Percentiles rank a stretch among this genome's conserved stretches.
These are phyloP conservation scores for Anisognathus igniventris DNA, from an alignment of 2,797 vertebrate genomes.

Conservation along the genomic window DNA sequence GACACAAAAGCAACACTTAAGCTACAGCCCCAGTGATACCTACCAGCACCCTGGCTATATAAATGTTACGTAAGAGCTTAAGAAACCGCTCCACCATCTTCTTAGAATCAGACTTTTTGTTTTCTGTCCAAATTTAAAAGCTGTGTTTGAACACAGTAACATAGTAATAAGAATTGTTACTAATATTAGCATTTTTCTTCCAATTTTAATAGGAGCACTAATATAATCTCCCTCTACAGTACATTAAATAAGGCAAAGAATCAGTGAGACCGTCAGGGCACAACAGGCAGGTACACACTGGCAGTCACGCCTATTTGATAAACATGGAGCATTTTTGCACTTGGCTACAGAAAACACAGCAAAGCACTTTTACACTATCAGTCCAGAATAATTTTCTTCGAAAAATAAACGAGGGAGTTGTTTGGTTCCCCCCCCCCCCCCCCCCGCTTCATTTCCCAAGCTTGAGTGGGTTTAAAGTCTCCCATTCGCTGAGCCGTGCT, in stretches of 20 bases:
- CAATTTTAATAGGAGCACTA: background rate
- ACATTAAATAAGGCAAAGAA: background rate
- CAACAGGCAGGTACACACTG: background rate
- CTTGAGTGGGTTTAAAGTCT: accelerated
- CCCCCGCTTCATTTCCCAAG: background rate
- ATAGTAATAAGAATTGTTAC: background rate
- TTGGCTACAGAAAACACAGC: background rate
- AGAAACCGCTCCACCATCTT: background rate
- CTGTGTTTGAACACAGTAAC: background rate
- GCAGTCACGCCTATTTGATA: background rate
- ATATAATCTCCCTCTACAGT: background rate
- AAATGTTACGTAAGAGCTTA: accelerated
- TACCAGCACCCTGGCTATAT: background rate
- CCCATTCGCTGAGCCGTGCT: background rate
- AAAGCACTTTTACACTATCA: background rate
- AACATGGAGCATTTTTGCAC: background rate
- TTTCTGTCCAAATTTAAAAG: background rate
- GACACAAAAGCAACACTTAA: background rate
- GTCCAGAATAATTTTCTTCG: background rate
- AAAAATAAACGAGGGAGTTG: background rate
- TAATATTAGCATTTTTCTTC: background rate
- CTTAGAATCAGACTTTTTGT: background rate
- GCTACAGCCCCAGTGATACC: background rate
- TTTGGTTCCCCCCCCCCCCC: background rate
- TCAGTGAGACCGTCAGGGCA: background rate